A percentile compares a stretch with the other conserved stretches of the same genome.
Evolutionary conservation across 2,888 invertebrate genomes (phyloP).

Genomic region (Notodonta dromedarius): DNA sequence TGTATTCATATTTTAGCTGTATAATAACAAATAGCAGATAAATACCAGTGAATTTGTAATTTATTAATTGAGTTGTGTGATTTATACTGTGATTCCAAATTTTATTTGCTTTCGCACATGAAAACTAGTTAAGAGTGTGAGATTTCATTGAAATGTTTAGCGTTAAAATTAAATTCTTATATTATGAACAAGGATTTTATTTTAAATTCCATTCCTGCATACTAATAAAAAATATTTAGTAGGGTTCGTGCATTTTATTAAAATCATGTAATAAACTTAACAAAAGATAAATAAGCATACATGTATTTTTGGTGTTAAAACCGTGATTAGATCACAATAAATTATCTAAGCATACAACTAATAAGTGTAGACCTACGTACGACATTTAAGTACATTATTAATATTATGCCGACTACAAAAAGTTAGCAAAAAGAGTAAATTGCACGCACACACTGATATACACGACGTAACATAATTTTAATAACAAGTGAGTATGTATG

Average conservation of each 20-base stretch:
- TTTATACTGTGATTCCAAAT: slow-evolving; percentile 47
- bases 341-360: slow-evolving; percentile 7
- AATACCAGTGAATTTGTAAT: slow-evolving; percentile 40
- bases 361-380: neutral
- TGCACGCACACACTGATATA: too few species aligned
- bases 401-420: neutral
- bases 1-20: slow-evolving; percentile 36
- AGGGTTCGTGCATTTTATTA: slow-evolving; percentile 40
- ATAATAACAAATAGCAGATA: slow-evolving; percentile 17
- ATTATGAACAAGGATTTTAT: slow-evolving; percentile 12
- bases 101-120: slow-evolving; percentile 36
- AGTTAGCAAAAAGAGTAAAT: too few species aligned
- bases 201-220: neutral
- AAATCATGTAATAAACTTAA: slow-evolving; percentile 45
- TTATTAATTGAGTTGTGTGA: slow-evolving; percentile 50
- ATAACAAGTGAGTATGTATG: too few species aligned
- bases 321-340: slow-evolving; percentile 54
- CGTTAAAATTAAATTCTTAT: slow-evolving; percentile 41
- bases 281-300: slow-evolving; percentile 36
- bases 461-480: too few species aligned
- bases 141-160: slow-evolving; percentile 39
- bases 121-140: slow-evolving; percentile 33
- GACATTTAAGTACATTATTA: too few species aligned
- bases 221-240: slow-evolving; percentile 16
- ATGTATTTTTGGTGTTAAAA: slow-evolving; percentile 54